Evolutionary conservation across 64 coral and sea anemone genomes (phyloP), one percentile per base, ranked within the genome.

Genomic region (Porites lutea): DNA sequence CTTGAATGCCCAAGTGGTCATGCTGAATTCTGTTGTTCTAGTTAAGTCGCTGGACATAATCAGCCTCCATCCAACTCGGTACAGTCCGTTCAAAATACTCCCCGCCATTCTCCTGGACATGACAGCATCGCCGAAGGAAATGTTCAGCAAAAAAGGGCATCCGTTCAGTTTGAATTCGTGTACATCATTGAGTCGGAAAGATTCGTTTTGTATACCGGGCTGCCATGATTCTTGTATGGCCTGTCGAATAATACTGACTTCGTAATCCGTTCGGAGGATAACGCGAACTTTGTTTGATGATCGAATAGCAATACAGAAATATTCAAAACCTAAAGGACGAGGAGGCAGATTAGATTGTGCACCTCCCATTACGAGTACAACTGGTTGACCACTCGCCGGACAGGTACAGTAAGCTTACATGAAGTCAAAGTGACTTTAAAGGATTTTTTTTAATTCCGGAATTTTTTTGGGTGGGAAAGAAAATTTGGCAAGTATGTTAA

Each of bases 161-260:
- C 90, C 90, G 57, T 77, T 74, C 13, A 92, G 18, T 5, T 68
- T 60, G 50, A 86, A 76, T n/a, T 44, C 50, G 48, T 49, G 62
- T 14, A 69, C 78, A 8, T 37, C 27, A n/a, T 62, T 58, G 44
- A 71, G 63, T n/a, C 75, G 72, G 5, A 72, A 22, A 19, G 20
- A 51, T 53, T 92, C 80, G 9, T 48, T 44, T 86, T 63, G 69
- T 74, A 92, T 65, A 18, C 90, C 90, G 4, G 16, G 22, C 1
- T 3, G 13, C 90, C 90, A 92, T n/a, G 78, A 63, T 8, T 92
- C 61, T n/a, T 23, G n/a, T 51, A 92, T n/a, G 18, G 79, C 90
- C 46, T 92, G 80, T 61, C 69, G 15, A 58, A 92, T 77, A 59
- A 83, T 46, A 45, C 52, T 59, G 13, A 86, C 43, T 6, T 88